Conservation (phyloP, 2,113 vertebrate species). For the Rhabdomys dilectus region DNA sequence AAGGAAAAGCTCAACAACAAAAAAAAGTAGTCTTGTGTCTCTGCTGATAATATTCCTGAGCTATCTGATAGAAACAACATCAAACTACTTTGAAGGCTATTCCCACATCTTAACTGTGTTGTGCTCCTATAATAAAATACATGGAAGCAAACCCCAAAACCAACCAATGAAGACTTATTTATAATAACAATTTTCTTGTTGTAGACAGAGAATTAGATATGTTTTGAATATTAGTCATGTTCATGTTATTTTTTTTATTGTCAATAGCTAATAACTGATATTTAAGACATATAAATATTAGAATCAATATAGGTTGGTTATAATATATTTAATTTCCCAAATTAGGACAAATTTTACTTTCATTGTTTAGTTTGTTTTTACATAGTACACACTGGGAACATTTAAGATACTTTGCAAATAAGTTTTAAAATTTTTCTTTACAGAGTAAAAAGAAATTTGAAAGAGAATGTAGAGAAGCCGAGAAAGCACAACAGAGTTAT, state of each 20-base stretch:
- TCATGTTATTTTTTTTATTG: background rate
- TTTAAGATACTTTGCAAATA: conserved; percentile 59
- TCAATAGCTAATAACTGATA: conserved; percentile 6
- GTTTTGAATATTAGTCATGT: conserved; percentile 17
- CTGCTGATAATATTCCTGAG: background rate
- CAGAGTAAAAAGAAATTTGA: conserved; percentile 99
- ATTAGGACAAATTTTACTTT: conserved; percentile 46
- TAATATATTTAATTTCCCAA: conserved; percentile 43
- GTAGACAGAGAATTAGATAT: background rate
- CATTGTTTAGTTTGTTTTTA: conserved; percentile 24
- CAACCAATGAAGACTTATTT: conserved; percentile 11
- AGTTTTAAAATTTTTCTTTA: conserved; percentile 71
- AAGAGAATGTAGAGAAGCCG: conserved; percentile 97
- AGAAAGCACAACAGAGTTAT: conserved; percentile 95
- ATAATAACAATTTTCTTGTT: background rate
- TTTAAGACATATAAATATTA: conserved; percentile 39
- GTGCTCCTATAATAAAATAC: background rate
- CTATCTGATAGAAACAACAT: background rate
- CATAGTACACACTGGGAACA: background rate
- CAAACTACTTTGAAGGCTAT: background rate
- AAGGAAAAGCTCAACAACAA: background rate
- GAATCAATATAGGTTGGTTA: background rate
- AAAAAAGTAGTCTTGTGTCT: background rate
- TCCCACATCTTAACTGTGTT: background rate
- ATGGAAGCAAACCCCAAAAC: conserved; percentile 5